Percentiles rank a stretch among this genome's conserved stretches.
Conservation (phyloP, 1,140 invertebrate genomes). For the Thalassaphorura encarpata region DNA sequence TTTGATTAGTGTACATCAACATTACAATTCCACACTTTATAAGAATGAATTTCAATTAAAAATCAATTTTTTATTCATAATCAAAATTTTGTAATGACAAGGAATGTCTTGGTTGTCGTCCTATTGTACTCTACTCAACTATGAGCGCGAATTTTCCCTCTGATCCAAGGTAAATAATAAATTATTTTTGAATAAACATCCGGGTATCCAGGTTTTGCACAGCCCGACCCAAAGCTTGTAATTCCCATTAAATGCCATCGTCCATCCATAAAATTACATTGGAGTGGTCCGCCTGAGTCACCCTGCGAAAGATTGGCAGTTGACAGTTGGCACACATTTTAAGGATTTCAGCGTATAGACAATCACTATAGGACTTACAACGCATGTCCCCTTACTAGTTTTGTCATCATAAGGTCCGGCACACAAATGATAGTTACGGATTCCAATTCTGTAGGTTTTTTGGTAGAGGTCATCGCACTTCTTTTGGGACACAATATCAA, state of each 20-base stretch:
- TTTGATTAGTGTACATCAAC: too few species aligned
- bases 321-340: too few species aligned
- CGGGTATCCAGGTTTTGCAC: slow-evolving; percentile 58
- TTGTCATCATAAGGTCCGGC: slow-evolving; percentile 35
- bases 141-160: slow-evolving; percentile 30
- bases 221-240: slow-evolving; percentile 81
- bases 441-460: slow-evolving; percentile 36
- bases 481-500: slow-evolving; percentile 35
- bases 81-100: too few species aligned
- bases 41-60: too few species aligned
- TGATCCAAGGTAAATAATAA: slow-evolving; percentile 76
- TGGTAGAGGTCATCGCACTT: slow-evolving; percentile 36
- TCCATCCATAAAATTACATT: slow-evolving; percentile 59
- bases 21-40: too few species aligned
- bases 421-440: slow-evolving; percentile 37
- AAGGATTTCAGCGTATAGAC: too few species aligned
- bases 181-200: slow-evolving; percentile 51
- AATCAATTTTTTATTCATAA: too few species aligned
- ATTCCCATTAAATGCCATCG: slow-evolving; percentile 78
- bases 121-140: too few species aligned
- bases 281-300: slow-evolving; percentile 50
- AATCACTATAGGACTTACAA: slow-evolving; percentile 25
- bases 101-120: too few species aligned
- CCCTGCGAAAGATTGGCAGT: slow-evolving; percentile 11
- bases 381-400: slow-evolving; percentile 34